These are phyloP conservation scores for Characodon lateralis DNA, from an alignment of 2,797 vertebrate species.

Conservation along the genomic window DNA sequence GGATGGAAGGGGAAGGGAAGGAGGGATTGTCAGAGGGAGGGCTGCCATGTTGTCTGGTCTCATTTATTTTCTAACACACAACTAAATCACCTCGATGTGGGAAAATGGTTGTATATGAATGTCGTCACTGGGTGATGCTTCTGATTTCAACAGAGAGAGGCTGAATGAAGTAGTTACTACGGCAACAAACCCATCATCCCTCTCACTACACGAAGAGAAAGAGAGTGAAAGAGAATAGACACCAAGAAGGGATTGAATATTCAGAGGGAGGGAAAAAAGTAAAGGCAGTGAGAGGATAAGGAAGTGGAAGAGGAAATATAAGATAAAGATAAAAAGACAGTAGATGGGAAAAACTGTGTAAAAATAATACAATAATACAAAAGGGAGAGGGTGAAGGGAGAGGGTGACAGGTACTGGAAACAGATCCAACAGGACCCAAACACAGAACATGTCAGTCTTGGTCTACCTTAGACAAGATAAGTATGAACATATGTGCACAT, in stretches of 20 bases:
- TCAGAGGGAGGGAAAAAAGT: constrained; percentile 24
- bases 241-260: constrained; percentile 9
- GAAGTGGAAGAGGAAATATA: constrained; percentile 37
- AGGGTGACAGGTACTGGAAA: constrained; percentile 40
- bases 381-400: constrained; percentile 2
- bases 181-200: constrained; percentile 96
- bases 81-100: constrained; percentile 93
- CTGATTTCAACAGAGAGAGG: constrained; percentile 88
- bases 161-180: constrained; percentile 94
- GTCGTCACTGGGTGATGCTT: constrained; percentile 87
- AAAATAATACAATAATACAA: constrained; percentile 1
- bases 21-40: constrained; percentile 25
- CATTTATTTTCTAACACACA: constrained; percentile 93
- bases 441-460: constrained; percentile 4
- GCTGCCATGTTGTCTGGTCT: constrained; percentile 70
- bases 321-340: constrained; percentile 46
- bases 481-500: background rate
- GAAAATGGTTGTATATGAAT: constrained; percentile 72
- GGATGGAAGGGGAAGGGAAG: constrained; percentile 40
- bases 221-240: constrained; percentile 32
- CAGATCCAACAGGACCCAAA: constrained; percentile 24
- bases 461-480: too few species aligned
- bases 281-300: constrained; percentile 38
- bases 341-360: constrained; percentile 18
- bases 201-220: constrained; percentile 73